Conservation (phyloP, 2,797 vertebrate species). For the Tadarida brasiliensis region DNA sequence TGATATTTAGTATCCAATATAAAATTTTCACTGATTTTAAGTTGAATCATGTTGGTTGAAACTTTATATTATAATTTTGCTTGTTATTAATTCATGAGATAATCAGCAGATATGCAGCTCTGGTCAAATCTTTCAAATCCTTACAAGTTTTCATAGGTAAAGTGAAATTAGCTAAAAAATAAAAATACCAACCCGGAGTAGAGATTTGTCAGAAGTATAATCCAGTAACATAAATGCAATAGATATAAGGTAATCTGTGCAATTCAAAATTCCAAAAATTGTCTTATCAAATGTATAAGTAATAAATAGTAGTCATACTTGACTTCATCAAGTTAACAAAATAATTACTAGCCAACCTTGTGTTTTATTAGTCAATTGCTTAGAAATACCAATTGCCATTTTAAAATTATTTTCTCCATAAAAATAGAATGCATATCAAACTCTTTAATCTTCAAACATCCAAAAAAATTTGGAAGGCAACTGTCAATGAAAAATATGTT, state of each 20-base stretch:
- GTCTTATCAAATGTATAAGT: constrained; percentile 57
- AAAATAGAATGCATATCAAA: constrained; percentile 79
- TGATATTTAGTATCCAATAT: constrained; percentile 37
- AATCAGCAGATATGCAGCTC: constrained; percentile 19
- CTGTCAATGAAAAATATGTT: constrained; percentile 75
- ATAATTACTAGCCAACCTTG: constrained; percentile 57
- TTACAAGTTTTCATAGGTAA: constrained; percentile 42
- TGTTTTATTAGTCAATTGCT: constrained; percentile 69
- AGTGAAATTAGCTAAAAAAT: constrained; percentile 25
- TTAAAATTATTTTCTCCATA: constrained; percentile 77
- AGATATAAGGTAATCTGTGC: constrained; percentile 61
- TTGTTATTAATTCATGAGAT: constrained; percentile 57
- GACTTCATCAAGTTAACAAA: constrained; percentile 68
- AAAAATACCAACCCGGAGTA: constrained; percentile 22
- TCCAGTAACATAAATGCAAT: constrained; percentile 26
- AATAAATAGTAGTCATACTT: constrained; percentile 77
- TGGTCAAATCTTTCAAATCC: constrained; percentile 25
- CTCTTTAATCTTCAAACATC: constrained; percentile 51
- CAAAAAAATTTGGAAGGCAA: constrained; percentile 72
- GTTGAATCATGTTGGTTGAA: constrained; percentile 36
- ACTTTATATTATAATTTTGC: constrained; percentile 53
- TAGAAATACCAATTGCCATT: constrained; percentile 71
- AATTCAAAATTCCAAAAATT: constrained; percentile 64
- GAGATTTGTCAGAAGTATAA: constrained; percentile 36
- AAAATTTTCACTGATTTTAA: constrained; percentile 59